These are phyloP conservation scores for Thysanoteuthis rhombus DNA, from an alignment of 2,888 invertebrate genomes.

Conservation along the genomic window DNA sequence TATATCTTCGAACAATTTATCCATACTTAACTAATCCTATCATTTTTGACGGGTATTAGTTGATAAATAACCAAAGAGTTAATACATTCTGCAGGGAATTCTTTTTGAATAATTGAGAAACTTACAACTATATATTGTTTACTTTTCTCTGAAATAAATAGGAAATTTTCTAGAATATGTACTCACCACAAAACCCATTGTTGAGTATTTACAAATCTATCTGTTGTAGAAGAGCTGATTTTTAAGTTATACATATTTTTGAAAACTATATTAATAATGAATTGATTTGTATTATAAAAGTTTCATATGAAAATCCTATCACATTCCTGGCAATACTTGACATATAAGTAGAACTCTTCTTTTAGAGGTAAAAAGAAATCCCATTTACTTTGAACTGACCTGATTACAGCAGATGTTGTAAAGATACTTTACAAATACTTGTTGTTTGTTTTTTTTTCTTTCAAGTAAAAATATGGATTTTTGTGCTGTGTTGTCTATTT, in stretches of 20 bases:
- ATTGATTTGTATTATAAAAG: no score
- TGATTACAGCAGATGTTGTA: not conserved
- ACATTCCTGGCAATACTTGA: not conserved
- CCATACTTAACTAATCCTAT: no score
- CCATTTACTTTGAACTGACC: constrained; percentile 1
- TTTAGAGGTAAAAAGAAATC: constrained; percentile 15
- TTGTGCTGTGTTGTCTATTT: not conserved
- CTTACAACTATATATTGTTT: not conserved
- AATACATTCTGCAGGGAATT: no score
- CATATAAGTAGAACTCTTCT: not conserved
- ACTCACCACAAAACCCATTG: not conserved
- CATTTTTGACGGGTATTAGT: no score
- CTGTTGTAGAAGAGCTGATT: not conserved
- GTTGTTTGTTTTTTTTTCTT: not conserved
- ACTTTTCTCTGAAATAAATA: not conserved
- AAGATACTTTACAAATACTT: not conserved
- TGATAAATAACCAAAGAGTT: not conserved
- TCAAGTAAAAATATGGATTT: not conserved
- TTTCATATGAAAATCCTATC: not conserved
- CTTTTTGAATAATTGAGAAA: not conserved
- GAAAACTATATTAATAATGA: not conserved
- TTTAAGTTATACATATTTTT: not conserved
- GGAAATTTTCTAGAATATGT: no score
- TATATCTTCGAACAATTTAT: no score
- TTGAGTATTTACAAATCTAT: not conserved